Conservation (phyloP, 2,888 invertebrate genomes). For the Hypercompe scribonia region DNA sequence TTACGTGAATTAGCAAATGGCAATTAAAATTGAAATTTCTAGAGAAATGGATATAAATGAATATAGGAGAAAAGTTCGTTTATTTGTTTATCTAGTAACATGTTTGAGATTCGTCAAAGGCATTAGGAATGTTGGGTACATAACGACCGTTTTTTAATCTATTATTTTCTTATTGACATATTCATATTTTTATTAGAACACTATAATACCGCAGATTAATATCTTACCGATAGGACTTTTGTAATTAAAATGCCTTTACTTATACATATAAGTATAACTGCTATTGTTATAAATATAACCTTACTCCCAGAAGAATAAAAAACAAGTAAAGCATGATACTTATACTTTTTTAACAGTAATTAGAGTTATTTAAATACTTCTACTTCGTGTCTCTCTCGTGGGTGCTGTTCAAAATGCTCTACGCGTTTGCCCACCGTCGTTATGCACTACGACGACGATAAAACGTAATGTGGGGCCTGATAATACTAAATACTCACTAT, state of each 20-base stretch:
- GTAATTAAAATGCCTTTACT: neutral
- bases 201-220: neutral
- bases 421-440: conserved; percentile 34
- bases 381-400: neutral
- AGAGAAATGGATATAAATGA: neutral
- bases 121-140: too few species aligned
- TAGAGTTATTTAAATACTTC: neutral
- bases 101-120: neutral
- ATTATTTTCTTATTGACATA: too few species aligned
- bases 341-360: neutral
- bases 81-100: neutral
- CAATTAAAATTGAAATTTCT: neutral
- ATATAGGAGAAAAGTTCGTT: neutral
- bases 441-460: conserved; percentile 42
- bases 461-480: conserved; percentile 47
- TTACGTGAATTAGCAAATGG: neutral
- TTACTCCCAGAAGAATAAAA: neutral
- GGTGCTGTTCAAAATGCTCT: conserved; percentile 20
- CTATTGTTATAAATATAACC: too few species aligned
- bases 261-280: too few species aligned
- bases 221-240: neutral
- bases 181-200: too few species aligned
- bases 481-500: conserved; percentile 36
- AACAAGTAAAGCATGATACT: neutral
- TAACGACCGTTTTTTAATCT: too few species aligned